Evolutionary conservation across 1,140 invertebrate species (phyloP).

Genomic region (Capitella teleta): DNA sequence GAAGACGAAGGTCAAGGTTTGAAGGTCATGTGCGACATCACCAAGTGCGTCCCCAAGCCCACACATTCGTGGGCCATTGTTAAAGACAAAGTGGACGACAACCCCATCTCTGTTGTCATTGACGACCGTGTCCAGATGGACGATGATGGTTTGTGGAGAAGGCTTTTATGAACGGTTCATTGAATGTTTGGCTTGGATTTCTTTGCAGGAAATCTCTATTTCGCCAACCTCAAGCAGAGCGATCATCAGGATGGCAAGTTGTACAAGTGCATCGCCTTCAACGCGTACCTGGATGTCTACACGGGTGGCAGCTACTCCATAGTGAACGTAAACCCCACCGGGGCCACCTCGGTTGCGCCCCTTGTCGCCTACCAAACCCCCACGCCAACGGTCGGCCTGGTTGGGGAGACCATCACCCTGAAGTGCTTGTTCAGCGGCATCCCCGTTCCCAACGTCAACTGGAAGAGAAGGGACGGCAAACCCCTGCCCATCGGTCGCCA

Average conservation of each 20-base stretch:
- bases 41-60: background rate
- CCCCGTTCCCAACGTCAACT: background rate
- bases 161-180: too few relatives aligned
- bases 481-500: background rate
- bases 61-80: background rate
- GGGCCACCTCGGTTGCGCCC: too few relatives aligned
- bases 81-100: background rate
- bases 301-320: too few relatives aligned
- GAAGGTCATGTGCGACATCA: background rate
- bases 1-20: background rate
- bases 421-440: conserved; percentile 9
- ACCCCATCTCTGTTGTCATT: background rate
- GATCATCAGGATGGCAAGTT: too few relatives aligned
- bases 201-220: too few relatives aligned
- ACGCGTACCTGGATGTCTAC: too few relatives aligned
- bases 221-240: too few relatives aligned
- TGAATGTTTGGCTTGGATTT: too few relatives aligned
- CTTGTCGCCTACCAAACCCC: background rate
- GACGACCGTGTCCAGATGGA: background rate
- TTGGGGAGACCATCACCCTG: background rate
- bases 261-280: too few relatives aligned
- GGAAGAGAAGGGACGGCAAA: background rate
- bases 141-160: background rate
- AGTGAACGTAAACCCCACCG: too few relatives aligned
- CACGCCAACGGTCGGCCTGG: background rate